These are phyloP conservation scores for Zosterops japonicus DNA, from an alignment of 2,113 vertebrate species.

Conservation along the genomic window DNA sequence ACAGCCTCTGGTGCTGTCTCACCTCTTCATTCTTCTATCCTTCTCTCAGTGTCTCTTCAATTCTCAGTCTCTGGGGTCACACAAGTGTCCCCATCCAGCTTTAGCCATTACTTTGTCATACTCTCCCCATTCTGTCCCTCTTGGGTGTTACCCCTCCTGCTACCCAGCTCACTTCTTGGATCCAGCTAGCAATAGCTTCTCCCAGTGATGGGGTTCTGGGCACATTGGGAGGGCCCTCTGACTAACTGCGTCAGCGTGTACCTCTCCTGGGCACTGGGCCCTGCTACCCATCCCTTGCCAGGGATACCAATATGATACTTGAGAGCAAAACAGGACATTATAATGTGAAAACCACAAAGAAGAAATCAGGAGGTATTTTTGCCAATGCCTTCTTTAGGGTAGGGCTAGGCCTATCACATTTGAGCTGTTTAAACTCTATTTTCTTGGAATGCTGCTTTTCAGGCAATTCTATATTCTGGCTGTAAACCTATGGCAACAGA, in stretches of 20 bases:
- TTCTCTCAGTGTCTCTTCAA: not conserved
- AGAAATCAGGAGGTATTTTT: not conserved
- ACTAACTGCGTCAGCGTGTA: rapidly evolving
- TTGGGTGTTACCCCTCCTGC: not conserved
- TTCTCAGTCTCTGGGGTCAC: rapidly evolving
- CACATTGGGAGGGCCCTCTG: not conserved
- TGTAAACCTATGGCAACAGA: not conserved
- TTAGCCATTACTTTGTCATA: not conserved
- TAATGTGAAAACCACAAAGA: not conserved
- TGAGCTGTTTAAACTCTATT: not conserved
- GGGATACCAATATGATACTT: not conserved
- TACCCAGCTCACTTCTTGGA: not conserved
- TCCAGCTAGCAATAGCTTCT: not conserved
- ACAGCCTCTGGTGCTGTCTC: not conserved
- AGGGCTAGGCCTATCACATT: not conserved
- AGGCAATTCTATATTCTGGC: not conserved
- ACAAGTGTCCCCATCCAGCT: not conserved
- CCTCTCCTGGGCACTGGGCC: not conserved
- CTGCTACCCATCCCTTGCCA: not conserved
- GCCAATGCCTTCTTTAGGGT: not conserved
- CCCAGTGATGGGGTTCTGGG: not conserved
- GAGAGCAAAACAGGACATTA: not conserved
- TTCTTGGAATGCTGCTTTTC: not conserved
- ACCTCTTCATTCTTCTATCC: not conserved
- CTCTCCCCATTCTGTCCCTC: not conserved